A percentile compares a stretch with the other conserved stretches of the same genome.
These are phyloP conservation scores for Scaptomyza reducta DNA, from an alignment of 2,888 invertebrate genomes.

Conservation along the genomic window DNA sequence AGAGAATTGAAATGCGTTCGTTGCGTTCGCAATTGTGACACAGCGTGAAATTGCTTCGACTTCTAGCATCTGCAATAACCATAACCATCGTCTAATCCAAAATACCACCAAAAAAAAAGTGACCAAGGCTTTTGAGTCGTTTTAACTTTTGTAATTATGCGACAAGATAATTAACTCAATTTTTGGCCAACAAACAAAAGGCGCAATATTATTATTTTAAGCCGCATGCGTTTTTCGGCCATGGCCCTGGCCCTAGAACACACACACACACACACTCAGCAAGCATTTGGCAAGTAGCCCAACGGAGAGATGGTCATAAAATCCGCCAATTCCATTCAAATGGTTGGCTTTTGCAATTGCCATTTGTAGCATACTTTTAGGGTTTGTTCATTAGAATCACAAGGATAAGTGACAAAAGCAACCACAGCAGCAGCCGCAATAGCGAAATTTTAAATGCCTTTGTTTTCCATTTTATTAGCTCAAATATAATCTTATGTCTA, in stretches of 20 bases:
- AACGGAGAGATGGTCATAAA: conserved; percentile 55
- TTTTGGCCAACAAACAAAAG: conserved; percentile 37
- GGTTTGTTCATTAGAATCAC: conserved; percentile 11
- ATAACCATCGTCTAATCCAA: background rate
- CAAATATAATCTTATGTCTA: conserved; percentile 37
- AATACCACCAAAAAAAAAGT: conserved; percentile 31
- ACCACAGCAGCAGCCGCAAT: background rate
- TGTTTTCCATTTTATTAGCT: conserved; percentile 53
- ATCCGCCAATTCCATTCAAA: conserved; percentile 43
- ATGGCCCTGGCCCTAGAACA: conserved; percentile 46
- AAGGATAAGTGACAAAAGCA: conserved; percentile 15
- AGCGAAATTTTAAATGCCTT: conserved; percentile 37
- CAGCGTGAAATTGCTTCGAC: conserved; percentile 71
- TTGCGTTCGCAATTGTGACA: conserved; percentile 63
- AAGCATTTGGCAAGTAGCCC: conserved; percentile 57
- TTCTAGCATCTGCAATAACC: background rate
- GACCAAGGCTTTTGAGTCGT: conserved; percentile 52
- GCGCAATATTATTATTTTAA: conserved; percentile 35
- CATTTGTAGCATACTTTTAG: conserved; percentile 34
- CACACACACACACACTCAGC: conserved; percentile 11
- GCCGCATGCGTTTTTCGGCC: conserved; percentile 35
- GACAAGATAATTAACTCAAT: conserved; percentile 75
- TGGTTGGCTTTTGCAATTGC: conserved; percentile 6
- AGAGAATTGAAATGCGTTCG: conserved; percentile 80
- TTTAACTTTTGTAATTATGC: conserved; percentile 79